Base-by-base conservation (phyloP, 2,113 vertebrate species). In the Nibea coibor region DNA sequence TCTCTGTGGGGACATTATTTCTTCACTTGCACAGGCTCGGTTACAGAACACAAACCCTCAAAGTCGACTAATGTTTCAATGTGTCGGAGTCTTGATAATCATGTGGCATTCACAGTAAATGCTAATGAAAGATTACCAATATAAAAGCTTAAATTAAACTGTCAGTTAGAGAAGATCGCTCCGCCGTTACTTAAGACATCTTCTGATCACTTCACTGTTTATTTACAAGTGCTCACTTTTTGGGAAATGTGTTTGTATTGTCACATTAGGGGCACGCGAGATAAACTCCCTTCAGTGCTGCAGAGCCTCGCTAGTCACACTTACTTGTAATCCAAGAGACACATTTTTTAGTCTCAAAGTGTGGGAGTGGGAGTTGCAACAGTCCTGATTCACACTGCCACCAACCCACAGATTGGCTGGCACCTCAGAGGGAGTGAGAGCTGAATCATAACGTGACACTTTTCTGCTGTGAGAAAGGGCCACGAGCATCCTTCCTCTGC, bases 361-460 rank as follows among this genome's bases (percentile, higher is more conserved):
- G 86, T 90, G 42, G 70, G 75, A 89, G 85, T 88, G 64, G 82
- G 87, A 87, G 78, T 75, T 75, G 81, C 84, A 84, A 84, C 74
- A 80, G 79, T 77, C 76, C 81, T 71, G 63, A 80, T 85, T 89
- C 90, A 87, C 88, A 80, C 80, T 51, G 75, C 76, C 80, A 88
- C 78, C 87, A 80, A 51, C 81, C 87, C 85, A 87, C 85, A 86
- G 87, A 89, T 83, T 87, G 80, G 81, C 87, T 89, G 85, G 67
- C 81, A 81, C 83, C 74, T 89, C 81, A 11, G 83, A 84, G 65
- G 73, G 73, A 85, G 84, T 75, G 80, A 87, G 39, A 72, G 85
- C 81, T 91, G 89, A 92, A 84, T 93, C 92, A 89, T 79, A 84
- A 83, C 26, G 69, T 87, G 75, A 86, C 73, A 86, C 54, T 39